Percentiles rank a stretch among this genome's conserved stretches.
These are phyloP conservation scores for Netelia melanura DNA, from an alignment of 2,888 invertebrate species.

Conservation along the genomic window DNA sequence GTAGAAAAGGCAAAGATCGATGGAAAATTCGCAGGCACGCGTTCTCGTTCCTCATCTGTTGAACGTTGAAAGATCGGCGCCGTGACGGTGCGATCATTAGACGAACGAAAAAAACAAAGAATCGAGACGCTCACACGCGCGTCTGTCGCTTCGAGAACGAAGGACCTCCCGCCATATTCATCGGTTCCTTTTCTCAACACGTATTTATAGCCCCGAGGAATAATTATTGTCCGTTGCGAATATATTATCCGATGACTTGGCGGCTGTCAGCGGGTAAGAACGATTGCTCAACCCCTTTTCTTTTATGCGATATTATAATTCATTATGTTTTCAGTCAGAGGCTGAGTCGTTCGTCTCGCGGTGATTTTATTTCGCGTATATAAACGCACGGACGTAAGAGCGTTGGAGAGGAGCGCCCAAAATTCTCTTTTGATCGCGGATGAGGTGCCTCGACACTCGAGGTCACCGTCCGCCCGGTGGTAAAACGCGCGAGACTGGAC, in stretches of 20 bases:
- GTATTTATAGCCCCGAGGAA: slow-evolving; percentile 54
- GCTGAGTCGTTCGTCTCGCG: slow-evolving; percentile 23
- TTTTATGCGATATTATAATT: slow-evolving; percentile 52
- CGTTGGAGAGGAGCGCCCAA: slow-evolving; percentile 38
- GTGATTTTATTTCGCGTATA: slow-evolving; percentile 52
- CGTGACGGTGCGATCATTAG: slow-evolving; percentile 24
- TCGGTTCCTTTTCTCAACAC: not conserved
- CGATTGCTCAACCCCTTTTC: slow-evolving; percentile 57
- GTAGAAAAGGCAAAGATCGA: slow-evolving; percentile 28
- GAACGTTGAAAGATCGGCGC: slow-evolving; percentile 12
- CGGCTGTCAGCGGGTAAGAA: slow-evolving; percentile 56
- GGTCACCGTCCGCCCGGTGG: slow-evolving; percentile 13
- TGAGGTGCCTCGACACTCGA: slow-evolving; percentile 15
- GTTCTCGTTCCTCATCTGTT: slow-evolving; percentile 47
- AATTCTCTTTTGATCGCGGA: slow-evolving; percentile 46
- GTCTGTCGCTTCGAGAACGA: not conserved
- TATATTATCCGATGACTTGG: slow-evolving; percentile 62
- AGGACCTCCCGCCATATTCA: not conserved
- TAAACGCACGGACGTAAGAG: slow-evolving; percentile 10
- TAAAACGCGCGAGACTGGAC: slow-evolving; percentile 23
- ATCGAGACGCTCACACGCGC: not conserved
- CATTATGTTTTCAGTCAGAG: slow-evolving; percentile 57
- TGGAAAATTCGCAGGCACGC: slow-evolving; percentile 64
- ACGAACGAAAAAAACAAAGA: slow-evolving; percentile 18
- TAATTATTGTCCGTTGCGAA: slow-evolving; percentile 65